These are phyloP conservation scores for Tenthredo mesomela DNA, from an alignment of 2,888 invertebrate genomes.

Conservation along the genomic window DNA sequence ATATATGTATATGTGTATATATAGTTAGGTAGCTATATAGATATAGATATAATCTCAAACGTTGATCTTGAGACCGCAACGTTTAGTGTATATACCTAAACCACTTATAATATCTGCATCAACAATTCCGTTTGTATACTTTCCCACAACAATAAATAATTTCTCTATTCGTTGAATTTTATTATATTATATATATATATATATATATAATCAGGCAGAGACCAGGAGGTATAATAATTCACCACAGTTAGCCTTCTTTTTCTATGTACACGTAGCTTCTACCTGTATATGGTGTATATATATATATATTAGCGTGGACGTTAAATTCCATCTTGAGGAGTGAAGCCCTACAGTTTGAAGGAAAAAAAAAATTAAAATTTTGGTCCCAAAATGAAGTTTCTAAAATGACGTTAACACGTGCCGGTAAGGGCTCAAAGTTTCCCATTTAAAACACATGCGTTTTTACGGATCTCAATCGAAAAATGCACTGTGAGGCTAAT, in stretches of 20 bases:
- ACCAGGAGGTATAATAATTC: not conserved
- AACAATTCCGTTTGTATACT: constrained; percentile 4
- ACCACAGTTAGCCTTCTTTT: not conserved
- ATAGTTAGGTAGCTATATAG: too few species aligned
- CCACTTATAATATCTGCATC: not conserved
- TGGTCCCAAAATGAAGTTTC: too few species aligned
- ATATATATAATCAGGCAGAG: not conserved
- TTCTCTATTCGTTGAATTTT: not conserved
- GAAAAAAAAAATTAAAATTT: too few species aligned
- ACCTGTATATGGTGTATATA: not conserved
- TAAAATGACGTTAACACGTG: too few species aligned
- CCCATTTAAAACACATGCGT: too few species aligned
- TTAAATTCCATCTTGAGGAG: too few species aligned
- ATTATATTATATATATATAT: not conserved
- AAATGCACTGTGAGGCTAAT: too few species aligned
- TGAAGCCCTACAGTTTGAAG: too few species aligned
- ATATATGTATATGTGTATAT: not conserved
- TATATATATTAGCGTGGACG: too few species aligned
- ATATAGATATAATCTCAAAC: constrained; percentile 17
- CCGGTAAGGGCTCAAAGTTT: too few species aligned
- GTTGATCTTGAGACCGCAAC: constrained; percentile 48
- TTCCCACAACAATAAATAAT: constrained; percentile 22
- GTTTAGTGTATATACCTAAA: not conserved
- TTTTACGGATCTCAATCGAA: too few species aligned
- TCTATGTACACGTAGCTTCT: not conserved